These are phyloP conservation scores for Epinephelus coioides DNA, from an alignment of 2,797 vertebrate genomes.

Conservation along the genomic window DNA sequence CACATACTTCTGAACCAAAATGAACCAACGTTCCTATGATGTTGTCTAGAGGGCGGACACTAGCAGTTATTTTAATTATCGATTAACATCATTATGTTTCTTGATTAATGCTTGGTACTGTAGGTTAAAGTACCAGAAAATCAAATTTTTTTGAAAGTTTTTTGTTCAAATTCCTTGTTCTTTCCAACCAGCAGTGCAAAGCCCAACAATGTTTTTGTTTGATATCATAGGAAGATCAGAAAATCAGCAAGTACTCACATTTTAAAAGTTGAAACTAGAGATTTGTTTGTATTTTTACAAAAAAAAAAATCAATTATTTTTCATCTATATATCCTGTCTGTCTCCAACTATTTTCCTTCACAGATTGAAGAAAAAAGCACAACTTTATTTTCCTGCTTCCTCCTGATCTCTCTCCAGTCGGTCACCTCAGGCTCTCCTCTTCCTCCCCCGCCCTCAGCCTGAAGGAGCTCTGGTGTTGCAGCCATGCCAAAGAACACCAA, in stretches of 20 bases:
- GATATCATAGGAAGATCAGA: neutral
- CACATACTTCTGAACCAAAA: neutral
- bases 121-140: no score
- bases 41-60: neutral
- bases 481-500: slow-evolving; percentile 98
- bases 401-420: slow-evolving; percentile 9
- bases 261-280: no score
- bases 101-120: neutral
- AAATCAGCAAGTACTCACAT: neutral
- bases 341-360: slow-evolving; percentile 39
- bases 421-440: neutral
- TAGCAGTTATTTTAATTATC: neutral
- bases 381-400: slow-evolving; percentile 24
- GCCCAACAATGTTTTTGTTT: neutral
- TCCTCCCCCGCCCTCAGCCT: slow-evolving; percentile 35
- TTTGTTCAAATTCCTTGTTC: neutral
- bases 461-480: slow-evolving; percentile 42
- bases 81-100: neutral
- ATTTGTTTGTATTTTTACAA: no score
- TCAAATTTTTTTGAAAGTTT: neutral
- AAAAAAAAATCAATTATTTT: no score
- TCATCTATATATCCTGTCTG: neutral
- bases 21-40: neutral
- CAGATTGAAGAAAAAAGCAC: slow-evolving; percentile 67
- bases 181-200: neutral